These are phyloP conservation scores for Anhinga rufa DNA, from an alignment of 2,113 vertebrate genomes.

Conservation along the genomic window DNA sequence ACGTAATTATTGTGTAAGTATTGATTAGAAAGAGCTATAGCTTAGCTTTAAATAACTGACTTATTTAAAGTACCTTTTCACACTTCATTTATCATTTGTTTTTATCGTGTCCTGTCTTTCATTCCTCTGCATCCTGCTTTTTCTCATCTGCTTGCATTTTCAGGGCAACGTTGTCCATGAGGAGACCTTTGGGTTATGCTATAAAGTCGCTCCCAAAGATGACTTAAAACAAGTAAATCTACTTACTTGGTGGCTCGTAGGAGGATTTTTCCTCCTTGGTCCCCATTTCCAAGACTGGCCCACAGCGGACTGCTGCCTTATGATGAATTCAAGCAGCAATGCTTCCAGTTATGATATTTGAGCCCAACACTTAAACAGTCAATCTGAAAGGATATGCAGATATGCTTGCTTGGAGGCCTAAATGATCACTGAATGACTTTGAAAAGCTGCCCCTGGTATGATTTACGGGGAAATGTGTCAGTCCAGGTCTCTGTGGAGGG, in stretches of 20 bases:
- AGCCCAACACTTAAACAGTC: neutral
- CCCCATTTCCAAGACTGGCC: neutral
- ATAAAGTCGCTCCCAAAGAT: neutral
- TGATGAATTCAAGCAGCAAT: neutral
- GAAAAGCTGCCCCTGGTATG: neutral
- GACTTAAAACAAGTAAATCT: neutral
- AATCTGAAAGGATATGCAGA: neutral
- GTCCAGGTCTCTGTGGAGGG: neutral
- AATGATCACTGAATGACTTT: neutral
- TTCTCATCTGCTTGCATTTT: slow-evolving; percentile 5
- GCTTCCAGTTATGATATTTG: neutral
- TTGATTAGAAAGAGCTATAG: slow-evolving; percentile 32
- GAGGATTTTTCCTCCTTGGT: neutral
- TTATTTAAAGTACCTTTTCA: slow-evolving; percentile 23
- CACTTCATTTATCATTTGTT: slow-evolving; percentile 1
- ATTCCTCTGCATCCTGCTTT: neutral
- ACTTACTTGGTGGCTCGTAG: rapidly evolving
- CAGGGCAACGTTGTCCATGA: neutral
- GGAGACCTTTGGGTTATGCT: neutral
- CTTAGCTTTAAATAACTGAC: slow-evolving; percentile 9
- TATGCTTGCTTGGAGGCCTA: neutral
- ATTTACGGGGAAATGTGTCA: neutral
- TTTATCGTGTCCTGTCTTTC: slow-evolving; percentile 32
- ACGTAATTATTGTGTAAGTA: slow-evolving; percentile 15
- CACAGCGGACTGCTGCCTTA: neutral